Percentiles rank a stretch among this genome's conserved stretches.
These are phyloP conservation scores for Echinometra lucunter DNA, from an alignment of 53 echinoderm and acorn worm species.

Conservation along the genomic window DNA sequence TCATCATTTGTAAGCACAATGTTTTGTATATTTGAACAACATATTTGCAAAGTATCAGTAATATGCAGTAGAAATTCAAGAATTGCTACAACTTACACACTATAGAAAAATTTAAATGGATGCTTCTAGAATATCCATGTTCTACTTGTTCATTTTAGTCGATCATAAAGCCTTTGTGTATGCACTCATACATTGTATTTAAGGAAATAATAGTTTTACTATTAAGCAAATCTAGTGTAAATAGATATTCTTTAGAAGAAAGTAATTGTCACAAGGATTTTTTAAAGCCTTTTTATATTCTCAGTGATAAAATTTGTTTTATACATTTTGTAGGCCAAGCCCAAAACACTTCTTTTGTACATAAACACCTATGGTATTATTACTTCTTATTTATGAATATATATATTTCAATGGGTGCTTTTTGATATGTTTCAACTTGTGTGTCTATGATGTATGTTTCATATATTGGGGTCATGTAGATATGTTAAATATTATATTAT, in stretches of 20 bases:
- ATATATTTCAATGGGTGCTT: conserved; percentile 66
- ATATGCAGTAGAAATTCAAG: neutral
- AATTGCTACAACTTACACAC: neutral
- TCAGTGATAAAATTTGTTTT: neutral
- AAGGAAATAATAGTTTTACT: neutral
- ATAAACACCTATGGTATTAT: conserved; percentile 57
- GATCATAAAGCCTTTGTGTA: neutral
- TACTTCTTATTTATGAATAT: conserved; percentile 63
- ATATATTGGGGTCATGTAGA: conserved; percentile 12
- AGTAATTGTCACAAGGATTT: neutral
- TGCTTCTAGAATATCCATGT: neutral
- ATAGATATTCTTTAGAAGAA: neutral
- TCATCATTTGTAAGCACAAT: conserved; percentile 48
- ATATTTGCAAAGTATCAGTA: conserved; percentile 4
- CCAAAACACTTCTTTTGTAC: conserved; percentile 45
- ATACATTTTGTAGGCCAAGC: neutral
- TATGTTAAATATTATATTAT: conserved; percentile 17
- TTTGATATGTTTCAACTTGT: conserved; percentile 50
- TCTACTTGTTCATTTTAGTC: neutral
- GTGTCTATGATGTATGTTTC: conserved; percentile 50
- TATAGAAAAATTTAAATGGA: neutral
- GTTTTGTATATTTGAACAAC: conserved; percentile 33
- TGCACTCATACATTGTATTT: neutral
- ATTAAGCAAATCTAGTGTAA: neutral
- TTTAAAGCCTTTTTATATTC: conserved; percentile 9